Evolutionary conservation across 2,888 invertebrate species (phyloP), one percentile per base, ranked within the genome.

Genomic region (Phragmatobia fuliginosa): DNA sequence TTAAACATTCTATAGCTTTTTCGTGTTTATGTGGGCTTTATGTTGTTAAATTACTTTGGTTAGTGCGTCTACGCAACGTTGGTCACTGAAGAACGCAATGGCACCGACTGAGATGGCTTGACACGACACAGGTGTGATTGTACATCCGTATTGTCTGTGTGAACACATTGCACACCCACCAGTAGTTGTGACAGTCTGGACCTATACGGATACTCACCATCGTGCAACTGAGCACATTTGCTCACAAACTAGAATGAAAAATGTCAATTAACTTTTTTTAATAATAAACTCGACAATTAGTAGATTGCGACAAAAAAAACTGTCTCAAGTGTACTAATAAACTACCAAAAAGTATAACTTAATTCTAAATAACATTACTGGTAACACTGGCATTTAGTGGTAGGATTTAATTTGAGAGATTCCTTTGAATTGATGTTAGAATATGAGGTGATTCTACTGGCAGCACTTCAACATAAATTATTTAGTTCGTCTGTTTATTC

Each of bases 51-150:
- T 75, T 78, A 72, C 73, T 66, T 81, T 77, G 76, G 83, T 84
- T 92, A 93, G 93, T 91, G 93, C 93, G 94, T 94, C 94, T 88
- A 93, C 94, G 94, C 94, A 94, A 94, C 93, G 76, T 83, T 74
- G 78, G 90, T 92, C 93, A 92, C 93, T 83, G 80, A 77, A 83
- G 79, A 80, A 77, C 83, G 88, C 89, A 91, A 91, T 90, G 91
- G 93, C 94, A 93, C 92, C 88, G 82, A 83, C 81, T 83, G 88
- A 87, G 89, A 92, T 93, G 91, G 92, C 92, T 93, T 87, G 76
- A 85, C 91, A 91, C 90, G 80, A 85, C 90, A 90, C 90, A 85
- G 86, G 88, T 88, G 89, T 91, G 89, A 82, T 82, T 89, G 85
- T 81, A 71, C 80, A 74, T 83, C 72, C 61, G 75, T 80, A 73